phyloP scores from a whole-genome alignment of 2,888 invertebrate species.

The Cancer borealis region DNA sequence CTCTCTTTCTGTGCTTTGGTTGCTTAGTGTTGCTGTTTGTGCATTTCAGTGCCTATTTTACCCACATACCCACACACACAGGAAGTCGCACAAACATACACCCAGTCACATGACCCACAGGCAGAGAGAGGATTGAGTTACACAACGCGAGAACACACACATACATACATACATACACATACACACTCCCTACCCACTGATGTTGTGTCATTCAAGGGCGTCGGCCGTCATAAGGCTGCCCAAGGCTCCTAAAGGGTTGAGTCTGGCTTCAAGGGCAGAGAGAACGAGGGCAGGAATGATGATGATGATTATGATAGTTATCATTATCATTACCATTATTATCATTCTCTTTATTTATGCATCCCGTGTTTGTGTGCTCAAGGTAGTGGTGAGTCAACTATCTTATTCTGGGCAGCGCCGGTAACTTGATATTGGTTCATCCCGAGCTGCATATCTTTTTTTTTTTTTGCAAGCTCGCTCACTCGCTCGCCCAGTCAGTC shows the following conservation, averaged over 20 bases:
- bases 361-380: not conserved
- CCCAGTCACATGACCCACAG: conserved; percentile 13
- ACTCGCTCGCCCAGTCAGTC: not conserved
- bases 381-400: not conserved
- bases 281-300: not conserved
- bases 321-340: conserved; percentile 20
- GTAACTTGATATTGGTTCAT: conserved; percentile 29
- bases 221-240: not conserved
- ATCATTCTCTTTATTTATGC: not conserved
- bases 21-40: not conserved
- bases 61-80: not conserved
- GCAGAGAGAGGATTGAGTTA: not conserved
- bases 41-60: not conserved
- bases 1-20: no score
- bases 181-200: not conserved
- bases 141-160: no score
- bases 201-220: not conserved
- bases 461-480: not conserved
- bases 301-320: not conserved
- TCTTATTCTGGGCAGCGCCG: not conserved
- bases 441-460: not conserved
- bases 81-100: not conserved
- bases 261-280: not conserved
- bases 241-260: not conserved
- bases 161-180: not conserved